Evolutionary conservation across 2,888 invertebrate genomes (phyloP), one percentile per base, ranked within the genome.

Genomic region (Girardia tigrina): DNA sequence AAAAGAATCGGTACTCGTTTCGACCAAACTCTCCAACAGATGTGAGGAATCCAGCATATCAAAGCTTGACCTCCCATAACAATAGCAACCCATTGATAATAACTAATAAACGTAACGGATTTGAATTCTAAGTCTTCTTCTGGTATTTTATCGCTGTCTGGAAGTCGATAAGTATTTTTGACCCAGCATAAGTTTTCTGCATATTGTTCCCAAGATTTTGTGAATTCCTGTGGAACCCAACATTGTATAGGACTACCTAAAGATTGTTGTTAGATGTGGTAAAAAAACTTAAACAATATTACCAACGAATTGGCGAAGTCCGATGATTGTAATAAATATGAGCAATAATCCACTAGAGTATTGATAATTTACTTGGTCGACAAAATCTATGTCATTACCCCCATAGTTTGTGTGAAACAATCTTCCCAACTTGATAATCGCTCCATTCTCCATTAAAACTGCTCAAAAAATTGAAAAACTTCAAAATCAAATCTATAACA

Each of bases 201-300:
- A 29, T 29, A 75, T 27, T 75, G 75, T 28, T 75, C 75, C 75
- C 75, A 75, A 23, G 75, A 29, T 75, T 28, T 28, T n/a, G 75
- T 75, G 76, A 75, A 75, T 72, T 75, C 75, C 20, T 75, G 75
- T n/a, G 75, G 75, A 14, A 75, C 75, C 75, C 75, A 75, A 36
- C 75, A 75, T 56, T 75, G 75, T 20, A 75, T 75, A 20, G 75
- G 75, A 26, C 74, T 75, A 26, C 75, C 75, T 75, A 75, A 26
- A 26, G 26, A 71, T 12, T 12, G 20, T 16, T 20, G 12, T 20
- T n/a, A 70, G 12, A 20, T 16, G 20, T 36, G 16, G 36, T 12
- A 36, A 36, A 36, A 36, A 16, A 12, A 36, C n/a, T n/a, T n/a
- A n/a, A n/a, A n/a, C n/a, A n/a, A n/a, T n/a, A n/a, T 16, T 56